Base-by-base conservation (phyloP, 2,888 invertebrate species). In the Xylophagus ater region DNA sequence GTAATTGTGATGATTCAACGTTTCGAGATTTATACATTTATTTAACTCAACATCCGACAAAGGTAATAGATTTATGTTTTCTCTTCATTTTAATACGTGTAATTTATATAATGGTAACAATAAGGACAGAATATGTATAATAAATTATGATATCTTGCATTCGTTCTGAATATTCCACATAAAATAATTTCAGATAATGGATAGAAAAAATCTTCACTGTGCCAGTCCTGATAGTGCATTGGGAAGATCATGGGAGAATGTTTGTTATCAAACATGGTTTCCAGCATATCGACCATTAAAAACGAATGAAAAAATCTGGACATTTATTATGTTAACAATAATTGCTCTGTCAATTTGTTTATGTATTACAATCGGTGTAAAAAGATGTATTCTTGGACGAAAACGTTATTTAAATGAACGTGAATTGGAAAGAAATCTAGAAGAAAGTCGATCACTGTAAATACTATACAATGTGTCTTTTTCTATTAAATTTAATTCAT, bases 191-290 rank as follows among this genome's bases (percentile, higher is more conserved):
- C 25, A 64, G 63, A 38, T 64, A 3, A 55, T 51, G 29, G 64
- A 63, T 42, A 53, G 53, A 5, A 53, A 58, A 3, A 57, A 69
- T 44, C 60, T 81, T 34, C 65, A 76, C 32, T 85, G 84, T 49
- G 74, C 75, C 41, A 77, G 75, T 41, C 84, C 83, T 0, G 64
- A 67, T 13, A 66, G 63, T 42, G 58, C 72, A 4, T 73, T 73
- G 39, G 81, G 80, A 2, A 70, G 71, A 50, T 70, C 73, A 2
- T 85, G 85, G 85, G 63, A 76, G 43, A 66, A 64, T 43, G 81
- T 81, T 2, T 84, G 84, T 51, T 69, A 70, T 47, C 63, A 65
- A 28, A 62, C 59, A 12, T 82, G 82, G 83, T 67, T 71, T 50
- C 69, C 71, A 0, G 56, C 53, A 41, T 62, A 47, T 7, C 50